Evolutionary conservation across 2,797 vertebrate genomes (phyloP).

Genomic region (Urosaurus nigricauda): DNA sequence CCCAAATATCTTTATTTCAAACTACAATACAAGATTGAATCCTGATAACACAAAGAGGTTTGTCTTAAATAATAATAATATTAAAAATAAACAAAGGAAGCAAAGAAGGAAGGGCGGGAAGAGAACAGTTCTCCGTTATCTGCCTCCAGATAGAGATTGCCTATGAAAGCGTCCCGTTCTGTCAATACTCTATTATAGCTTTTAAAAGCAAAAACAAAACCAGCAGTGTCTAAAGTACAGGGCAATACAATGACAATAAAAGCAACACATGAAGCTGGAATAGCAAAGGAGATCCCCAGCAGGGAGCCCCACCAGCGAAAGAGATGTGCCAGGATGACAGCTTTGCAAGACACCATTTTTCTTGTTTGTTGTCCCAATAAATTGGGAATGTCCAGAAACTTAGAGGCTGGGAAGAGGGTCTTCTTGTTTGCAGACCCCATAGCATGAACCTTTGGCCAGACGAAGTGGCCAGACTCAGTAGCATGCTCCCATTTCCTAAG

Average conservation of each 20-base stretch:
- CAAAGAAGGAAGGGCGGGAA: slow-evolving; percentile 34
- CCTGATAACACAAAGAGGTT: slow-evolving; percentile 71
- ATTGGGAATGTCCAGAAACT: too few species aligned
- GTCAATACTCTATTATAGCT: slow-evolving; percentile 38
- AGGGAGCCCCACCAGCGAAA: too few species aligned
- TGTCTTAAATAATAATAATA: slow-evolving; percentile 50
- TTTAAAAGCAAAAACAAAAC: slow-evolving; percentile 58
- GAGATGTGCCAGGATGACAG: background rate
- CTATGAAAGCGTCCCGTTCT: slow-evolving; percentile 54
- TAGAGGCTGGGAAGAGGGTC: too few species aligned
- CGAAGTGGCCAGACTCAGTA: too few species aligned
- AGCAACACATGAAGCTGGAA: slow-evolving; percentile 46
- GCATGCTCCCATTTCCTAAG: too few species aligned
- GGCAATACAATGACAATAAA: slow-evolving; percentile 53
- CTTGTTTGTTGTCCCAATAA: too few species aligned
- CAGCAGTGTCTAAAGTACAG: slow-evolving; percentile 48
- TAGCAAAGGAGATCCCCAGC: background rate
- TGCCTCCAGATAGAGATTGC: slow-evolving; percentile 41
- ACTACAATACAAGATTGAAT: slow-evolving; percentile 68
- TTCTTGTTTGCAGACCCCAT: too few species aligned
- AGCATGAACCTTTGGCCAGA: too few species aligned
- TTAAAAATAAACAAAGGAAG: background rate
- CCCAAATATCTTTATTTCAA: slow-evolving; percentile 73
- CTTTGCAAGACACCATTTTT: background rate
- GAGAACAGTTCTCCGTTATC: slow-evolving; percentile 16